Conservation (phyloP, 1,140 invertebrate species). For the Scaptodrosophila lebanonensis region DNA sequence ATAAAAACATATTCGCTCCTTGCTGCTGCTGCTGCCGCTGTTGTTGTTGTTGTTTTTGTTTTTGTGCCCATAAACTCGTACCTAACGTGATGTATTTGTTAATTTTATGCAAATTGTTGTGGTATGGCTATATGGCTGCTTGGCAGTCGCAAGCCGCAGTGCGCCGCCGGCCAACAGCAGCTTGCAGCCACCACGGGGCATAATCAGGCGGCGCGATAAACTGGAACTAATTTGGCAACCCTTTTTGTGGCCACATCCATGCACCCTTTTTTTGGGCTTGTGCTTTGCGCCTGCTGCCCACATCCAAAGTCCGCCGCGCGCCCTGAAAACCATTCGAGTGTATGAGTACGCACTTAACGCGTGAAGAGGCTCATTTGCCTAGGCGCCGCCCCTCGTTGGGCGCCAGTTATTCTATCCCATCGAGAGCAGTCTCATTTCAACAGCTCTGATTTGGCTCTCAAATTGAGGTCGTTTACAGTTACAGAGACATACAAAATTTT, state of each 20-base stretch:
- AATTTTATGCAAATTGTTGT: slow-evolving; percentile 48
- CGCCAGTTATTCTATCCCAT: too few relatives aligned
- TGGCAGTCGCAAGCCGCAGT: slow-evolving; percentile 9
- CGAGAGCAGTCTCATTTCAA: slow-evolving; percentile 29
- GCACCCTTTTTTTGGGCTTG: too few relatives aligned
- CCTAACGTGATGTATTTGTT: slow-evolving; percentile 28
- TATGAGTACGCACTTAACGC: slow-evolving; percentile 58
- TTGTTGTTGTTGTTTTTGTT: too few relatives aligned
- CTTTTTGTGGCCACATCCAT: slow-evolving; percentile 1
- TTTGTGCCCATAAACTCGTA: too few relatives aligned
- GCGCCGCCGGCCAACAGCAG: neutral
- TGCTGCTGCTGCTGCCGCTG: too few relatives aligned
- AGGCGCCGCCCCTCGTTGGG: too few relatives aligned
- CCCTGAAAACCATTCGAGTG: slow-evolving; percentile 49
- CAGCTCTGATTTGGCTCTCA: too few relatives aligned
- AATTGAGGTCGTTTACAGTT: too few relatives aligned
- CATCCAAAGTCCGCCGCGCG: slow-evolving; percentile 8
- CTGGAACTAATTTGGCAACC: slow-evolving; percentile 61
- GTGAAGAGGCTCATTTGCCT: slow-evolving; percentile 37
- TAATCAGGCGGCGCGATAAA: slow-evolving; percentile 51
- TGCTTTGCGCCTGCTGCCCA: neutral
- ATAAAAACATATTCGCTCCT: slow-evolving; percentile 19
- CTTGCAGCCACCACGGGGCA: slow-evolving; percentile 5
- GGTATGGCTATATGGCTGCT: slow-evolving; percentile 12
- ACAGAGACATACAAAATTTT: too few relatives aligned